Evolutionary conservation across 64 coral and sea anemone species (phyloP).

Genomic region (Stichodactyla mertensii): DNA sequence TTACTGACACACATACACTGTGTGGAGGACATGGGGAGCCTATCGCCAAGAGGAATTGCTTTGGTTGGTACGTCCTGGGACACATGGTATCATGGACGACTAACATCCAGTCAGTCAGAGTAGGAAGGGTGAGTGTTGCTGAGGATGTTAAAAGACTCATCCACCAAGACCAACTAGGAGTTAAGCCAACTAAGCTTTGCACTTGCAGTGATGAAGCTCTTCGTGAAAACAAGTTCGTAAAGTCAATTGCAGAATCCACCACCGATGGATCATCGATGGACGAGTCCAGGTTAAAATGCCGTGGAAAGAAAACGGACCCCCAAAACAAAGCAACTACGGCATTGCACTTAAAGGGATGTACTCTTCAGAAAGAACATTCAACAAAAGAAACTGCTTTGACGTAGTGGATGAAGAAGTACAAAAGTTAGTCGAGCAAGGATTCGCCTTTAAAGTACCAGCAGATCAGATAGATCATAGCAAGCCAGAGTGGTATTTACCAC

Average conservation of each 20-base stretch:
- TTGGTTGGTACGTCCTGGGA: slow-evolving; percentile 53
- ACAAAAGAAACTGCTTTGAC: slow-evolving; percentile 25
- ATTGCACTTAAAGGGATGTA: slow-evolving; percentile 25
- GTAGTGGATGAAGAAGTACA: slow-evolving; percentile 26
- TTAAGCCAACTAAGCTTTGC: slow-evolving; percentile 57
- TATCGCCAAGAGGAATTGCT: slow-evolving; percentile 48
- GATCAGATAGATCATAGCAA: slow-evolving; percentile 23
- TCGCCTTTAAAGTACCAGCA: slow-evolving; percentile 4
- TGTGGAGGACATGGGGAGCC: slow-evolving; percentile 33
- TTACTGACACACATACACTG: slow-evolving; percentile 5
- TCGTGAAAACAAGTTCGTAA: slow-evolving; percentile 54
- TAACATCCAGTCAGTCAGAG: slow-evolving; percentile 10
- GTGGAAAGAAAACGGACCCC: no score
- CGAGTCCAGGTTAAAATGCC: no score
- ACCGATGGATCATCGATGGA: neutral
- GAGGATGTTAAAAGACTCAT: slow-evolving; percentile 37
- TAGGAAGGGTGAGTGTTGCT: neutral
- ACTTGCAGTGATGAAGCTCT: slow-evolving; percentile 35
- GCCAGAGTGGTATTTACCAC: slow-evolving; percentile 25
- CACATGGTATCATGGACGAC: slow-evolving; percentile 15
- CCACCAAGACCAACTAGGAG: slow-evolving; percentile 40
- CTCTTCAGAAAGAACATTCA: slow-evolving; percentile 13
- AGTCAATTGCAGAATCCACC: slow-evolving; percentile 55
- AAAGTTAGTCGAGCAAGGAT: slow-evolving; percentile 29
- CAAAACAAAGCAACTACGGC: slow-evolving; percentile 27